Percentiles rank a stretch among this genome's conserved stretches.
phyloP scores from a whole-genome alignment of 1,140 invertebrate genomes.

The Rhyzopertha dominica region DNA sequence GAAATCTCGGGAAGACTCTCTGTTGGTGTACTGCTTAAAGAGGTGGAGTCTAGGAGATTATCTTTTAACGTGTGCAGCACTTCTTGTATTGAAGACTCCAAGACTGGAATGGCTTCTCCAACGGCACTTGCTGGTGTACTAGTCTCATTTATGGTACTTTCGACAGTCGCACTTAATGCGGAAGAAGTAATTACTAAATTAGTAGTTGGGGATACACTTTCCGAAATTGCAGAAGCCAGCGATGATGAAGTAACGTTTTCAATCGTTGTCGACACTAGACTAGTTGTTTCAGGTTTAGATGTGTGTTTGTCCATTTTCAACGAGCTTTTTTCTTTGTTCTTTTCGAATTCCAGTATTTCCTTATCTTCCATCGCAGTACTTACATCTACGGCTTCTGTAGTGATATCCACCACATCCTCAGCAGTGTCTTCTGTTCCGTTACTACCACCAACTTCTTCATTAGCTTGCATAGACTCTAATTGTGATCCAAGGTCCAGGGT shows the following conservation, averaged over 20 bases:
- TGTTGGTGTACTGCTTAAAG: conserved; percentile 18
- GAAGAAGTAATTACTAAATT: conserved; percentile 7
- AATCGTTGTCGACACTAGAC: not conserved
- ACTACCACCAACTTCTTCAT: conserved; percentile 5
- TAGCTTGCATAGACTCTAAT: conserved; percentile 22
- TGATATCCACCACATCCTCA: conserved; percentile 16
- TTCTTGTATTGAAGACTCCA: conserved; percentile 37
- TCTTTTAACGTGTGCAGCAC: conserved; percentile 27
- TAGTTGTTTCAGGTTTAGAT: no score
- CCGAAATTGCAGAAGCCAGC: conserved; percentile 1
- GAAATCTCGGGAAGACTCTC: conserved; percentile 17
- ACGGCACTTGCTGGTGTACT: not conserved
- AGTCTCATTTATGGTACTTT: not conserved
- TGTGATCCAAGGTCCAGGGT: conserved; percentile 39
- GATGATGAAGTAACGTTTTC: not conserved
- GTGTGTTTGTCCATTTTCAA: conserved; percentile 36
- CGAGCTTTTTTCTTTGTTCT: conserved; percentile 39
- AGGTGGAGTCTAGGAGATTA: conserved; percentile 14
- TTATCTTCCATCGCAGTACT: conserved; percentile 20
- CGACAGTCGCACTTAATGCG: conserved; percentile 1
- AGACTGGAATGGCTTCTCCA: conserved; percentile 19
- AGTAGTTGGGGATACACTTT: conserved; percentile 2
- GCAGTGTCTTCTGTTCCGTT: conserved; percentile 8
- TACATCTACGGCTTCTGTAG: conserved; percentile 15
- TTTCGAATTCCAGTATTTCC: conserved; percentile 36